These are phyloP conservation scores for Perodicticus potto DNA, from an alignment of 2,797 vertebrate genomes.

Conservation along the genomic window DNA sequence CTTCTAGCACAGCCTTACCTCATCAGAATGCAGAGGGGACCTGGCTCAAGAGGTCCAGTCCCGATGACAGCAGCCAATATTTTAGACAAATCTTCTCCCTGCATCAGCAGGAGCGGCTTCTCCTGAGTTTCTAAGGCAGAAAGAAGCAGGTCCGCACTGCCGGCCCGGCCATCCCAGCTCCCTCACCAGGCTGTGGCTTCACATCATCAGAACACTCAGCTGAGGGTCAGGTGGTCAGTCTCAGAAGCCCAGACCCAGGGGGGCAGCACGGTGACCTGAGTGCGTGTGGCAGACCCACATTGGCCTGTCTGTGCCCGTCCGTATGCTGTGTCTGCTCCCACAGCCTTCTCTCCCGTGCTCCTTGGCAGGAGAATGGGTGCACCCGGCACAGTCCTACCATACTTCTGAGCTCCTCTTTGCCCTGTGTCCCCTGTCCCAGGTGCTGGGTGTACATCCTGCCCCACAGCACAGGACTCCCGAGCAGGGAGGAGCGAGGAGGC, in stretches of 20 bases:
- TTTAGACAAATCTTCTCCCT: conserved; percentile 15
- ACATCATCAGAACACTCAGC: not conserved
- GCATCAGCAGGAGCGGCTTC: not conserved
- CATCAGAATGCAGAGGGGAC: conserved; percentile 29
- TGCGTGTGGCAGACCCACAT: rapidly evolving
- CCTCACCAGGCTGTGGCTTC: not conserved
- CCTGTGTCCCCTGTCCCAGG: not conserved
- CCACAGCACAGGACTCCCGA: not conserved
- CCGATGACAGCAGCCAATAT: not conserved
- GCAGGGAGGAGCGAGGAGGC: too few relatives aligned
- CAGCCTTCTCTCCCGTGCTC: not conserved
- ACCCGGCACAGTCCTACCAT: rapidly evolving
- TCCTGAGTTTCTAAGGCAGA: not conserved
- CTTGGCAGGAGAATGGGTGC: not conserved
- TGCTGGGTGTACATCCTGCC: rapidly evolving
- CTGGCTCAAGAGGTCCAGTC: not conserved
- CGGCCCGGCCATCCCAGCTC: not conserved
- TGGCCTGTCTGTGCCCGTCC: rapidly evolving
- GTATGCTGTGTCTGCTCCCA: not conserved
- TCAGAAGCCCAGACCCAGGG: not conserved
- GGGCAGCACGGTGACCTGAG: not conserved
- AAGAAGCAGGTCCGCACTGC: not conserved
- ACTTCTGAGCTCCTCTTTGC: not conserved
- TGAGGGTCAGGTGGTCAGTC: not conserved
- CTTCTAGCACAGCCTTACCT: conserved; percentile 16